A percentile compares a stretch with the other conserved stretches of the same genome.
Conservation (phyloP, 2,113 vertebrate genomes). For the Melanotaenia duboulayi region DNA sequence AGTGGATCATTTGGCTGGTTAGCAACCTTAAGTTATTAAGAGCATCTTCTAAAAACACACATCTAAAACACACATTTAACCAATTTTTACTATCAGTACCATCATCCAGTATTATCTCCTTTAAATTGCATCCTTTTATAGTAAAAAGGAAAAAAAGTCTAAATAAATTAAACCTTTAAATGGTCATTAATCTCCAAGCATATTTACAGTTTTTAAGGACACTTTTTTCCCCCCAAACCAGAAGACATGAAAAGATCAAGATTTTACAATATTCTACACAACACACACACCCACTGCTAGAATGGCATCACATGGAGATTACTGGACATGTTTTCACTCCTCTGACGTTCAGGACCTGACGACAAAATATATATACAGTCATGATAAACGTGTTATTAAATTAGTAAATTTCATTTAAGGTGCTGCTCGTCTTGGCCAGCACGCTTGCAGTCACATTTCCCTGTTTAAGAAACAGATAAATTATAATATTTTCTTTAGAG, state of each 20-base stretch:
- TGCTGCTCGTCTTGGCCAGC: neutral
- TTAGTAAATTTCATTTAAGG: neutral
- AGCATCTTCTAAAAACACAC: conserved; percentile 1
- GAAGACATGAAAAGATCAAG: neutral
- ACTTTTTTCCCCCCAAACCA: conserved; percentile 43
- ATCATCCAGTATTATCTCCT: neutral
- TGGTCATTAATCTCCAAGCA: neutral
- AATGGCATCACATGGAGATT: neutral
- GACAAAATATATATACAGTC: neutral
- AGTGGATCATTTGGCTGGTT: neutral
- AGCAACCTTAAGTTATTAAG: neutral
- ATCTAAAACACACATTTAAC: neutral
- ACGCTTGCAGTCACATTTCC: neutral
- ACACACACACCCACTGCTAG: neutral
- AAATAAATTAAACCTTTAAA: no score
- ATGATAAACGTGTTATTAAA: neutral
- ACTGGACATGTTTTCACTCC: neutral
- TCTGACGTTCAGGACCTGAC: neutral
- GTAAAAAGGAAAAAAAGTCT: no score
- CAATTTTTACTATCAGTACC: neutral
- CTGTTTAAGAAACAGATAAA: neutral
- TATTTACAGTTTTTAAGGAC: conserved; percentile 61
- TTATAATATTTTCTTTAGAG: neutral
- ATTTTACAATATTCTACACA: conserved; percentile 5
- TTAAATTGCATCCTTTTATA: conserved; percentile 10